Base-by-base conservation (phyloP, 64 coral and sea anemone species). In the Pocillopora verrucosa region DNA sequence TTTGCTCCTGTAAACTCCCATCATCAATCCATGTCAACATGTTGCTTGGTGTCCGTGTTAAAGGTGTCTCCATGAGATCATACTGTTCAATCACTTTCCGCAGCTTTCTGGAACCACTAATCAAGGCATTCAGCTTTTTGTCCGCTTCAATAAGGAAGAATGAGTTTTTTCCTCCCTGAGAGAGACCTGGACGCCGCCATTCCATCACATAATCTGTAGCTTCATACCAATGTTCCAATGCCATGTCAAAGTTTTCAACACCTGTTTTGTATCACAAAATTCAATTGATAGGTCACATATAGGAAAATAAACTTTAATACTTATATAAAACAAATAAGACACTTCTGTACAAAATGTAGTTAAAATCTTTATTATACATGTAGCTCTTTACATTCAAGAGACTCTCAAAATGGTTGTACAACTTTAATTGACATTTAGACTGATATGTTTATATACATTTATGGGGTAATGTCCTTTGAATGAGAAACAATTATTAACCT, bases 221-320 rank as follows among this genome's bases (percentile, higher is more conserved):
- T 78, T 90, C 88, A 88, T 91, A 93, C 94, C 94, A 96, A 34
- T 96, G 92, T 82, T 93, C 94, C 61, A 96, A 65, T 58, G 94
- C 94, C 45, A 87, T 75, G 76, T 93, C 91, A 91, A 96, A 96
- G 34, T 81, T 89, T 78, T 96, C 84, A 16, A 93, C 88, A 79
- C 95, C 95, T 96, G 22, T 7, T 12, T 62, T 35, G 34, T 17
- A 63, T 30, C 3, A 19, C 61, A 81, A 81, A 24, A 81, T 62
- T 62, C 15, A 87, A 10, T 41, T 4, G 17, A 35, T 56, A 4
- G 30, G 22, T 80, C 19, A 38, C 45, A 76, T 35, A 36, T 74
- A 25, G 59, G 59, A 75, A 87, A 36, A 26, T 30, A 19, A 76
- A 34, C 12, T 5, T 25, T 41, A 2, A 80, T 56, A 16, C 2